A percentile compares a stretch with the other conserved stretches of the same genome.
Conservation (phyloP, 2,888 invertebrate genomes). For the Dasysyrphus albostriatus region DNA sequence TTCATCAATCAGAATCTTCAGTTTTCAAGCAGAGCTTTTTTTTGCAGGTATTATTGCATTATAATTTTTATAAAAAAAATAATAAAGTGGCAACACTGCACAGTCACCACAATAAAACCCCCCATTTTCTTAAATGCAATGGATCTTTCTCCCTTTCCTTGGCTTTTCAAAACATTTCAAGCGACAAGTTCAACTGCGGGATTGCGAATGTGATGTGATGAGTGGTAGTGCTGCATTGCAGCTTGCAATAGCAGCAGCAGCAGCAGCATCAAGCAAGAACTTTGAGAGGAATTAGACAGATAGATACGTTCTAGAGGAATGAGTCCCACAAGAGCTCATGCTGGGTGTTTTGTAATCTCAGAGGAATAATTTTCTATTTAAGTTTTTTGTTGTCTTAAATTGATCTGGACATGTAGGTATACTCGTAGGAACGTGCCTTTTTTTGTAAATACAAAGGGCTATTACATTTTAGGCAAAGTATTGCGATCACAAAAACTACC, state of each 20-base stretch:
- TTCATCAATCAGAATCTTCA: too few relatives aligned
- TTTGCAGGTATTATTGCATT: too few relatives aligned
- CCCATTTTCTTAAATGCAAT: slow-evolving; percentile 18
- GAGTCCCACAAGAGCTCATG: slow-evolving; percentile 7
- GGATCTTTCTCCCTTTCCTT: slow-evolving; percentile 28
- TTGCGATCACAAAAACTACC: not conserved
- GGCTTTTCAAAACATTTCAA: slow-evolving; percentile 46
- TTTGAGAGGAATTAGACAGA: slow-evolving; percentile 62
- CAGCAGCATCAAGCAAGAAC: slow-evolving; percentile 6
- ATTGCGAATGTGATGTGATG: slow-evolving; percentile 7
- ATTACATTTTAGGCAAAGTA: not conserved
- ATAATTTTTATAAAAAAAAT: not conserved
- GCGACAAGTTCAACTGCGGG: slow-evolving; percentile 67
- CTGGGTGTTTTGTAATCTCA: slow-evolving; percentile 39
- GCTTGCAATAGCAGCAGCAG: slow-evolving; percentile 4
- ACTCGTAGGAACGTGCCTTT: not conserved
- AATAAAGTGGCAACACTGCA: not conserved
- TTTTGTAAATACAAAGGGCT: not conserved
- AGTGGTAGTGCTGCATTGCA: slow-evolving; percentile 25
- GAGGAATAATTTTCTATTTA: slow-evolving; percentile 65
- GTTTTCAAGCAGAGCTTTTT: too few relatives aligned
- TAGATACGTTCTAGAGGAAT: not conserved
- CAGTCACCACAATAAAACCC: not conserved
- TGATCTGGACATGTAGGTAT: slow-evolving; percentile 51
- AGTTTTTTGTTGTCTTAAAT: slow-evolving; percentile 49